Conservation (phyloP, 2,888 invertebrate genomes). For the Hemistola chrysoprasaria region DNA sequence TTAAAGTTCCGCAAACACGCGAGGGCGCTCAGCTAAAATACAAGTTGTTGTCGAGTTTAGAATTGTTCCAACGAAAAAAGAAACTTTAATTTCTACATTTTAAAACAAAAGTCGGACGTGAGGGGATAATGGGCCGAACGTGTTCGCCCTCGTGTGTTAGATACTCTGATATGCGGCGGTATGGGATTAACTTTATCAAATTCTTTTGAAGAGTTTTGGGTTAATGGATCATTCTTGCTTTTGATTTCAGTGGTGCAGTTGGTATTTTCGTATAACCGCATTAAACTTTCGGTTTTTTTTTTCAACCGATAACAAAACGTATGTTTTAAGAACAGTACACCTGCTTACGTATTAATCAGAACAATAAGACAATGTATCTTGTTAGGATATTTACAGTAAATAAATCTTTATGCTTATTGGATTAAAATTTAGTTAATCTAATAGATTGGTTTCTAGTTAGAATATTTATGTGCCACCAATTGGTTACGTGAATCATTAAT, state of each 20-base stretch:
- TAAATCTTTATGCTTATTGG: too few species aligned
- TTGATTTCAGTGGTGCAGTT: not conserved
- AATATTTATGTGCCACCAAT: too few species aligned
- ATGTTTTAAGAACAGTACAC: too few species aligned
- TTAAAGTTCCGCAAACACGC: constrained; percentile 77
- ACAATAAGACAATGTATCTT: too few species aligned
- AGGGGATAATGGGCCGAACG: constrained; percentile 69
- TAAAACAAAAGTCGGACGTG: constrained; percentile 70
- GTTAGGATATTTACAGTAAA: too few species aligned
- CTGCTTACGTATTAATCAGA: too few species aligned
- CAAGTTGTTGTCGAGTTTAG: constrained; percentile 75
- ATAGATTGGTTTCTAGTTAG: too few species aligned
- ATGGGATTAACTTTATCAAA: constrained; percentile 26
- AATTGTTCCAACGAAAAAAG: constrained; percentile 75
- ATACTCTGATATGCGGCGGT: constrained; percentile 27
- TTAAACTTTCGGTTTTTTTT: too few species aligned
- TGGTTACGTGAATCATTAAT: too few species aligned
- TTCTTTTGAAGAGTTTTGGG: constrained; percentile 12
- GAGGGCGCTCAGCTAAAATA: constrained; percentile 74
- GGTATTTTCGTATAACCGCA: not conserved
- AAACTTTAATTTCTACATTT: constrained; percentile 78
- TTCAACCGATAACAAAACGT: too few species aligned
- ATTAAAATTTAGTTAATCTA: too few species aligned
- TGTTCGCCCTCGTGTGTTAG: constrained; percentile 46
- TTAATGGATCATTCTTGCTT: constrained; percentile 6